Base-by-base conservation (phyloP, 2,888 invertebrate species). In the Xanthorhoe spadicearia region DNA sequence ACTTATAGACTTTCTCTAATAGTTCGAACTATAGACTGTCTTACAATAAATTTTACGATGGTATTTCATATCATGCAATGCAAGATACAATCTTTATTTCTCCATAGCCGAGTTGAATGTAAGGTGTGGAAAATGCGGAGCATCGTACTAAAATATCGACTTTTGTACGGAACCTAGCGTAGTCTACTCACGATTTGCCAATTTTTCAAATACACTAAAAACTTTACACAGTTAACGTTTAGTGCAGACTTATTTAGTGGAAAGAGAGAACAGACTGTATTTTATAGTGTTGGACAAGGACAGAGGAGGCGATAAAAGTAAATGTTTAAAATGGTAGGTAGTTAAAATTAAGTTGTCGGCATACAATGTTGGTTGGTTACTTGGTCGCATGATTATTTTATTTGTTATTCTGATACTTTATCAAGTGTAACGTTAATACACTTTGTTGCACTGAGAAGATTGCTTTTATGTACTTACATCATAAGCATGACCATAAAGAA, bases 181-280 rank as follows among this genome's bases (percentile, higher is more conserved):
- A 67, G 6, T 32, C 46, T 2, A n/a, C 57, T 55, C 51, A 66
- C 69, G 65, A 66, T 70, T 71, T 62, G 62, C 67, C 71, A 67
- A 64, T 82, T 82, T 83, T 84, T 80, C 79, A 74, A 77, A 77
- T 74, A 77, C 71, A 78, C 75, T 84, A 82, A 84, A 84, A 83
- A 83, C 78, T 85, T 84, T 75, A 74, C 74, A 77, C 74, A 73
- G 74, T 77, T 76, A 76, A 69, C 75, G 68, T 80, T 80, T 75
- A 75, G 73, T 73, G 72, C 73, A 64, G 71, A 74, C 72, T 80
- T 72, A 68, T 78, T 75, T 67, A 65, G 68, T 61, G 61, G 74
- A 77, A 66, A 64, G 72, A 71, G 77, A 79, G 64, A 70, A 71
- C 63, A 64, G 70, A 71, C 65, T 63, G 67, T 66, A 72, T 74